These are phyloP conservation scores for Leucoma salicis DNA, from an alignment of 2,888 invertebrate genomes.

Conservation along the genomic window DNA sequence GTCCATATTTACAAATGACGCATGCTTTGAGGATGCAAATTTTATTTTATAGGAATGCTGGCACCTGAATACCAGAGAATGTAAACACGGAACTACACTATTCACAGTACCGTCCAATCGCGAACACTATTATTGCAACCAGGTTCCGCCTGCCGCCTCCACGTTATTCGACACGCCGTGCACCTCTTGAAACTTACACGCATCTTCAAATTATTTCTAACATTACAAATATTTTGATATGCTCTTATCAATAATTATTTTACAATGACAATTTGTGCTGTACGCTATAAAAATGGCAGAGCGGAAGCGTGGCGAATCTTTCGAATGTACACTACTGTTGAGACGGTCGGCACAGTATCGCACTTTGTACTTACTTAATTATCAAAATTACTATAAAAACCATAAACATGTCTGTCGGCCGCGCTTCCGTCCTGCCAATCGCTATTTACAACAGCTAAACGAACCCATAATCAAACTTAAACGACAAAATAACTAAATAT, in stretches of 20 bases:
- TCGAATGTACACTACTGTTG: conserved; percentile 38
- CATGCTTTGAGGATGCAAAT: conserved; percentile 4
- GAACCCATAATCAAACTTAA: conserved; percentile 54
- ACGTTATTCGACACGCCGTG: conserved; percentile 30
- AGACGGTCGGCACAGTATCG: conserved; percentile 42
- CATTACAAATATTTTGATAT: conserved; percentile 78
- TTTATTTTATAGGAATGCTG: conserved; percentile 7
- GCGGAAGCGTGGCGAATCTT: conserved; percentile 41
- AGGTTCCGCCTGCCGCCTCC: conserved; percentile 35
- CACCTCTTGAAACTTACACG: conserved; percentile 45
- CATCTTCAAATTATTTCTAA: conserved; percentile 67
- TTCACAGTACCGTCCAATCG: too few relatives aligned
- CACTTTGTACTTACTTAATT: conserved; percentile 56
- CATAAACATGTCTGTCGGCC: conserved; percentile 38
- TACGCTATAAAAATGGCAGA: conserved; percentile 57
- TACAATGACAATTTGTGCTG: conserved; percentile 78
- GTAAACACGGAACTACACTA: too few relatives aligned
- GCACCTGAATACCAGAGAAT: conserved; percentile 21
- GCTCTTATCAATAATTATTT: conserved; percentile 73
- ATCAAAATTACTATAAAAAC: conserved; percentile 42
- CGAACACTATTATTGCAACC: conserved; percentile 26
- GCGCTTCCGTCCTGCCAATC: conserved; percentile 44
- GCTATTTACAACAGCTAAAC: conserved; percentile 69
- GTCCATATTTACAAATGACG: conserved; percentile 8
- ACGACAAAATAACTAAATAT: conserved; percentile 65